These are phyloP conservation scores for Zaprionus ghesquierei DNA, from an alignment of 1,140 invertebrate genomes.

Conservation along the genomic window DNA sequence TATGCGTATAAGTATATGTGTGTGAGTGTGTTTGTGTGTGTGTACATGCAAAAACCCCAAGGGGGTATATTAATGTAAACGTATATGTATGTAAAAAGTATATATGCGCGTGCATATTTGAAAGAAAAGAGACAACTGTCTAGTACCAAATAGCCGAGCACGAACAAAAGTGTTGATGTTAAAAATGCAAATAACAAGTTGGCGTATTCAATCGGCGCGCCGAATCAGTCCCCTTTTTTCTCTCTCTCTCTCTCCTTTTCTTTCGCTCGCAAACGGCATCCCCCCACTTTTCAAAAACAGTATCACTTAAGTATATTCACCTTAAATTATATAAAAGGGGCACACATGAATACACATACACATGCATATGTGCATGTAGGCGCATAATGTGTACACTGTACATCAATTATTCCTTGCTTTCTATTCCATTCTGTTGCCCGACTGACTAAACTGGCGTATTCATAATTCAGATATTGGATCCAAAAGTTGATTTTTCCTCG, in stretches of 20 bases:
- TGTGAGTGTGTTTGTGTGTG: constrained; percentile 13
- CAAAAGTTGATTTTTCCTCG: too few species aligned
- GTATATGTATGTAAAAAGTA: constrained; percentile 2
- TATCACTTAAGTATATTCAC: not conserved
- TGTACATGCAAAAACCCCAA: not conserved
- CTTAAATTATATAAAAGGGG: constrained; percentile 1
- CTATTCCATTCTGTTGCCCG: too few species aligned
- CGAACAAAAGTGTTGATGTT: constrained; percentile 75
- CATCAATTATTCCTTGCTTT: too few species aligned
- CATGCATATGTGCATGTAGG: not conserved
- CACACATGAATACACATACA: not conserved
- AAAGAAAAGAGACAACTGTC: constrained; percentile 73
- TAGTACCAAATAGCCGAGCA: constrained; percentile 48
- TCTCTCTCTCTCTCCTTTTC: constrained; percentile 14
- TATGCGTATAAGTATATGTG: too few species aligned
- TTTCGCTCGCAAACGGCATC: not conserved
- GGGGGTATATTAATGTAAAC: not conserved
- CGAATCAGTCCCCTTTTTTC: constrained; percentile 22
- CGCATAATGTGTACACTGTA: too few species aligned
- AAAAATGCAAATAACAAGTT: constrained; percentile 69
- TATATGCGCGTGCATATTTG: not conserved
- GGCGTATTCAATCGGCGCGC: constrained; percentile 66
- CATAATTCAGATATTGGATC: too few species aligned
- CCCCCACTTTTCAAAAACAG: not conserved
- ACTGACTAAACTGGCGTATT: too few species aligned